phyloP scores from a whole-genome alignment of 2,888 invertebrate genomes.

The Chrysolina oricalcia region DNA sequence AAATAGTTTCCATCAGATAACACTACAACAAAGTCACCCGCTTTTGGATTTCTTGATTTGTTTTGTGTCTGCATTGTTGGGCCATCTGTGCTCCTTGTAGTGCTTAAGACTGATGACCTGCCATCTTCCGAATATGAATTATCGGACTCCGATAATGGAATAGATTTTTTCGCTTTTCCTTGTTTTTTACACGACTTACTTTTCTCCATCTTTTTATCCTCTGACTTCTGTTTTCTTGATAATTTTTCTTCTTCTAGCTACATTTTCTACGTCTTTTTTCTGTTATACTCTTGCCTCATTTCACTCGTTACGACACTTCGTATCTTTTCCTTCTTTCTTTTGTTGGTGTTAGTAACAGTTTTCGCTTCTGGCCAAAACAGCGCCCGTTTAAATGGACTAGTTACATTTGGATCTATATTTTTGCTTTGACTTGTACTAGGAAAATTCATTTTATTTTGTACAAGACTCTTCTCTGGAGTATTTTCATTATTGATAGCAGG shows the following conservation, averaged over 20 bases:
- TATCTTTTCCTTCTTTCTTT: neutral
- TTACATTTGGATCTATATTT: neutral
- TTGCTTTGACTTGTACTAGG: neutral
- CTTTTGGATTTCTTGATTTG: neutral
- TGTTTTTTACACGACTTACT: slow-evolving; percentile 21
- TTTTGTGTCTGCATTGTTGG: slow-evolving; percentile 23
- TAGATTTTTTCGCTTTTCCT: slow-evolving; percentile 16
- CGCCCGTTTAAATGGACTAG: neutral
- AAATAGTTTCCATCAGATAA: neutral
- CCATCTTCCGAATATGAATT: slow-evolving; percentile 19
- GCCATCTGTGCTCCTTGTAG: slow-evolving; percentile 21
- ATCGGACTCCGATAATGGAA: slow-evolving; percentile 13
- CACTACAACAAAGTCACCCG: neutral
- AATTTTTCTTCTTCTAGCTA: slow-evolving; percentile 26
- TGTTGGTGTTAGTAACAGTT: neutral
- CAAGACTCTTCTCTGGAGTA: neutral
- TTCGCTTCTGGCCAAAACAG: neutral
- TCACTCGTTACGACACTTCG: slow-evolving; percentile 21
- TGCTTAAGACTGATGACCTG: slow-evolving; percentile 16
- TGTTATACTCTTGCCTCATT: slow-evolving; percentile 24
- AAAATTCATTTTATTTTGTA: neutral
- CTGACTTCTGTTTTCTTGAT: slow-evolving; percentile 20
- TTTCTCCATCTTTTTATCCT: slow-evolving; percentile 9
- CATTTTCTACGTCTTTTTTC: slow-evolving; percentile 15
- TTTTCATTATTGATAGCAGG: neutral